Evolutionary conservation across 2,113 vertebrate genomes (phyloP).

Genomic region (Pithys albifrons): DNA sequence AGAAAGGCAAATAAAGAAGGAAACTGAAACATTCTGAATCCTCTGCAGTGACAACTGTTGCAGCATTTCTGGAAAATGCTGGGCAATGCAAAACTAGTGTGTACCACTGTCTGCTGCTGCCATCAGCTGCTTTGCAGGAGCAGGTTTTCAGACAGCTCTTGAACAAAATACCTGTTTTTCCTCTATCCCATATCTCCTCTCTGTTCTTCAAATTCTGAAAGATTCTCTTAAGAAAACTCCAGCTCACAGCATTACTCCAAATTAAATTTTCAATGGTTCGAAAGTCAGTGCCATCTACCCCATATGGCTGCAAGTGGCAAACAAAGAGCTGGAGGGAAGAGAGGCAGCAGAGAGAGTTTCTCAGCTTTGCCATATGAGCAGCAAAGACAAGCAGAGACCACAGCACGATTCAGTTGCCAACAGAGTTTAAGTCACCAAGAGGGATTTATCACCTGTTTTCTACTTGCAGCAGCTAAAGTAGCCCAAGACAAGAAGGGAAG

Average conservation of each 20-base stretch:
- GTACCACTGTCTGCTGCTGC: too few relatives aligned
- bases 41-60: not conserved
- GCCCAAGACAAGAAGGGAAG: not conserved
- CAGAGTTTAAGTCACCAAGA: not conserved
- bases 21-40: not conserved
- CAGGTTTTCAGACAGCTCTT: not conserved
- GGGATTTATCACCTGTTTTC: slow-evolving; percentile 1
- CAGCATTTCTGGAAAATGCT: not conserved
- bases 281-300: not conserved
- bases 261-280: not conserved
- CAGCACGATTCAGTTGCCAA: not conserved
- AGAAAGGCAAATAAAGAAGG: not conserved
- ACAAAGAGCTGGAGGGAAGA: not conserved
- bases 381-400: not conserved
- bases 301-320: not conserved
- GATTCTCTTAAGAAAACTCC: not conserved
- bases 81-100: not conserved
- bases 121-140: not conserved
- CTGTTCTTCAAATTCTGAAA: not conserved
- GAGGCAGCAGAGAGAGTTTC: not conserved
- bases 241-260: not conserved
- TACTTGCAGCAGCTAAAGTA: not conserved
- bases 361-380: not conserved
- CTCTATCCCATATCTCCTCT: not conserved
- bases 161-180: not conserved